A percentile compares a stretch with the other conserved stretches of the same genome.
Evolutionary conservation across 2,113 vertebrate genomes (phyloP).

Genomic region (Clupea harengus): DNA sequence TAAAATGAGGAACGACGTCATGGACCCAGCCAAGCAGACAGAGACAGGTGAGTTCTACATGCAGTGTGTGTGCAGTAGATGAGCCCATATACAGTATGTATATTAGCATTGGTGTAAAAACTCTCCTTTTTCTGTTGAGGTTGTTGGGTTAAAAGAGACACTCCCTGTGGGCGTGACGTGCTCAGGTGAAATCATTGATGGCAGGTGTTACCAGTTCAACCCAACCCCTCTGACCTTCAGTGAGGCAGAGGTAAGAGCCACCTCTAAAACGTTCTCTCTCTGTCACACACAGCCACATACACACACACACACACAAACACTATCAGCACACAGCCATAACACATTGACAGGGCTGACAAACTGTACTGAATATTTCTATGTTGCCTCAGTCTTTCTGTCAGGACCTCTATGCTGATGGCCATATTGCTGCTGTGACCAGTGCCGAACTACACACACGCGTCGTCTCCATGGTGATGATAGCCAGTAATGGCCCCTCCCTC

Average conservation of each 20-base stretch:
- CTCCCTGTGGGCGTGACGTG: constrained; percentile 41
- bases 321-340: no score
- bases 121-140: not conserved
- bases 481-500: constrained; percentile 44
- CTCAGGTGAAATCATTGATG: constrained; percentile 60
- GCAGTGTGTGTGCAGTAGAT: not conserved
- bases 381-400: no score
- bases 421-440: constrained; percentile 59
- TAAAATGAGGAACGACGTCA: not conserved
- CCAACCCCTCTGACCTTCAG: no score
- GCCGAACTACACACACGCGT: constrained; percentile 57
- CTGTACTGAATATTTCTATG: no score
- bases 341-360: no score
- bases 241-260: no score
- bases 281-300: no score
- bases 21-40: constrained; percentile 41
- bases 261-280: no score
- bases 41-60: constrained; percentile 30
- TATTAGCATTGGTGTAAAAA: not conserved
- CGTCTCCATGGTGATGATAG: constrained; percentile 61
- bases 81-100: not conserved
- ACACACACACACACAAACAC: no score
- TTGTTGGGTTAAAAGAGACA: not conserved
- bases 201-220: no score
- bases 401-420: no score